A percentile compares a stretch with the other conserved stretches of the same genome.
These are phyloP conservation scores for Sminthopsis crassicaudata DNA, from an alignment of 2,113 vertebrate genomes.

Conservation along the genomic window DNA sequence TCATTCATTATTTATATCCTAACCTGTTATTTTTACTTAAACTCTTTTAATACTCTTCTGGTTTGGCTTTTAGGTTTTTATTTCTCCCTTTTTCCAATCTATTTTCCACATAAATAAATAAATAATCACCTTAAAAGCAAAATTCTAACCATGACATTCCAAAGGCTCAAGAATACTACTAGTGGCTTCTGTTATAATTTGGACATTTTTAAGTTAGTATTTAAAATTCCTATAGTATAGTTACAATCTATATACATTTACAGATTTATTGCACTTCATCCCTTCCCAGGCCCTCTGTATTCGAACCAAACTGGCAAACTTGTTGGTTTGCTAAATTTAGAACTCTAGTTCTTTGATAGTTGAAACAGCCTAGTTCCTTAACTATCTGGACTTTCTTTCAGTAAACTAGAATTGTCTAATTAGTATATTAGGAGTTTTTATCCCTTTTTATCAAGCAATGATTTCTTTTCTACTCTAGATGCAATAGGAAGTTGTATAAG, in stretches of 20 bases:
- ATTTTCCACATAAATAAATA: background rate
- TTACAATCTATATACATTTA: background rate
- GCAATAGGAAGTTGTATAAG: background rate
- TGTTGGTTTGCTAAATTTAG: background rate
- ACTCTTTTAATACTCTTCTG: background rate
- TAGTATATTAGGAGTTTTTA: too few species aligned
- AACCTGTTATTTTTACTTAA: background rate
- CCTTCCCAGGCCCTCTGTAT: background rate
- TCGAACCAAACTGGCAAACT: background rate
- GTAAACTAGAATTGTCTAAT: too few species aligned
- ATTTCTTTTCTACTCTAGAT: too few species aligned
- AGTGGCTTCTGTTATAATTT: background rate
- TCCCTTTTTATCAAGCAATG: too few species aligned
- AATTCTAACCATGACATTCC: background rate
- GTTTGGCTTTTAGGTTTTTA: background rate
- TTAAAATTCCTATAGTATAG: background rate
- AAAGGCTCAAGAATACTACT: background rate
- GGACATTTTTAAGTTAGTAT: background rate
- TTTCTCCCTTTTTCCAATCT: background rate
- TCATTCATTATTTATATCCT: background rate
- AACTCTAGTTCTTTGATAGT: background rate
- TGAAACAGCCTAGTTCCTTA: too few species aligned
- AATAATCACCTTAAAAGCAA: background rate
- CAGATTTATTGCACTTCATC: background rate
- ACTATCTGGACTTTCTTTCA: too few species aligned